Base-by-base conservation (phyloP, 2,113 vertebrate genomes). In the Phoenicopterus ruber region DNA sequence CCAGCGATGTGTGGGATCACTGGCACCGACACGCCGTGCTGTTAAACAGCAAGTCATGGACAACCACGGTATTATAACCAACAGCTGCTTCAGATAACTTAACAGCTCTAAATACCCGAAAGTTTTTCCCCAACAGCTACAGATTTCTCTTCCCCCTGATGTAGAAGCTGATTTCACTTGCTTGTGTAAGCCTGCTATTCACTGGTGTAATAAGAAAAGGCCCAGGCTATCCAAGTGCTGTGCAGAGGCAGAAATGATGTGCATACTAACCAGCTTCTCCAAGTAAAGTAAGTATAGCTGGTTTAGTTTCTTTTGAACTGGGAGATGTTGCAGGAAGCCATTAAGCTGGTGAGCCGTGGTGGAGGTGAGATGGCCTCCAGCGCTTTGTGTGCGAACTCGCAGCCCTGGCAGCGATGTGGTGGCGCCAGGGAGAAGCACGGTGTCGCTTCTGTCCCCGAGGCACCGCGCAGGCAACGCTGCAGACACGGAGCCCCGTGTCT, bases 201-300 rank as follows among this genome's bases (percentile, higher is more conserved):
- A 59, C 97, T 77, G 78, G 95, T 98, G 97, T 94, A 95, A 96
- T 91, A 76, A 96, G 95, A 79, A 95, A 94, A 97, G 86, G 77
- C 84, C 86, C 90, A 44, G 42, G 71, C 86, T 96, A 57, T 86
- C 97, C 94, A 93, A 93, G 95, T 54, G 83, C 7, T 28, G 89
- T 88, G 77, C 38, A 86, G 92, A 94, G 73, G 91, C 87, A 90
- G 94, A 96, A 95, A 98, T 44, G 71, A 90, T 11, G 66, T 94
- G 96, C 82, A 91, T 91, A 93, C 94, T 92, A 93, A 96, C 76
- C 65, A 91, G 82, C 34, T 59, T 84, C 88, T 92, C 57, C 78
- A 69, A 70, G 59, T 70, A 76, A 94, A 95, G 76, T 87, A 91
- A 97, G 86, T 55, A 86, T 13, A 82, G 55, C 77, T 92, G 76